phyloP scores from a whole-genome alignment of 1,140 invertebrate species.

The Megalonaias nervosa region DNA sequence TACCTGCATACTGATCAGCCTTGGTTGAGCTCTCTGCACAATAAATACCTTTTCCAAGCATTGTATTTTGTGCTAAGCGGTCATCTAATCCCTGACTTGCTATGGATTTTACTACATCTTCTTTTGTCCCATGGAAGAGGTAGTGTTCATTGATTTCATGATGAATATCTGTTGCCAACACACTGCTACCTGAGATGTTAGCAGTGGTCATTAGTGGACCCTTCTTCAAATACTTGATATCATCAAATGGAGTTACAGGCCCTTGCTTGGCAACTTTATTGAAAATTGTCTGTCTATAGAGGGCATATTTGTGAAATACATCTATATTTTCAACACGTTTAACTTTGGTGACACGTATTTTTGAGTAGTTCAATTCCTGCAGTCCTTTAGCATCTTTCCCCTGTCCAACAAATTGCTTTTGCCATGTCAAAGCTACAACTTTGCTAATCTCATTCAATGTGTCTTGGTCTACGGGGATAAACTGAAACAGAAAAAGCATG shows the following conservation, averaged over 20 bases:
- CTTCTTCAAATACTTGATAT: constrained; percentile 18
- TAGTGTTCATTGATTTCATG: constrained; percentile 61
- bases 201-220: constrained; percentile 36
- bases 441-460: constrained; percentile 38
- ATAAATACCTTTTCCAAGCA: constrained; percentile 60
- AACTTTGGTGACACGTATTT: constrained; percentile 44
- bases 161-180: constrained; percentile 31
- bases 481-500: too few species aligned
- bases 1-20: constrained; percentile 61
- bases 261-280: constrained; percentile 29
- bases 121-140: constrained; percentile 60
- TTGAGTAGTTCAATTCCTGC: constrained; percentile 29
- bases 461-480: constrained; percentile 25
- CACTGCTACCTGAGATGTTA: constrained; percentile 8
- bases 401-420: constrained; percentile 36
- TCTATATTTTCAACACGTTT: constrained; percentile 54
- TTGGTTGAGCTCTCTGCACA: constrained; percentile 60
- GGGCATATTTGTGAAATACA: constrained; percentile 48
- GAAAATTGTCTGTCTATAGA: constrained; percentile 44
- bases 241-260: constrained; percentile 14
- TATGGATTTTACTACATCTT: constrained; percentile 37
- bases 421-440: constrained; percentile 46
- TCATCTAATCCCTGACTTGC: constrained; percentile 46
- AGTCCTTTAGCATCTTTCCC: constrained; percentile 48
- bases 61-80: constrained; percentile 36